Evolutionary conservation across 2,113 vertebrate species (phyloP).

Genomic region (Gallinago jamesoni): DNA sequence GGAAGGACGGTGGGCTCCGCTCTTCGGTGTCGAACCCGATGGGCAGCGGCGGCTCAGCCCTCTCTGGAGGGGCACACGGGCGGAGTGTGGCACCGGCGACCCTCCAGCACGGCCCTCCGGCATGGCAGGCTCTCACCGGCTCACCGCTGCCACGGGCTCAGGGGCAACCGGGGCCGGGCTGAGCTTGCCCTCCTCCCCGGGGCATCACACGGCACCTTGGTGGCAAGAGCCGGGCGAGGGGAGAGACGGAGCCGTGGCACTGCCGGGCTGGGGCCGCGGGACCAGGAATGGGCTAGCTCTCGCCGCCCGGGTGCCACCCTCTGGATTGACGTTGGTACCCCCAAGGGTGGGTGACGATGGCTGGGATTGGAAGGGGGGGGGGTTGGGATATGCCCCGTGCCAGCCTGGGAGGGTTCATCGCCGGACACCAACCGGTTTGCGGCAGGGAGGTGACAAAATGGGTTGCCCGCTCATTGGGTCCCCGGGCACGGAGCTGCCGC

Average conservation of each 20-base stretch:
- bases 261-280: neutral
- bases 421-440: neutral
- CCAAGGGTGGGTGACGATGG: neutral
- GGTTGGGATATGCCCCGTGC: neutral
- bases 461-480: constrained; percentile 3
- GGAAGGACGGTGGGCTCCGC: neutral
- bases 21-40: accelerated
- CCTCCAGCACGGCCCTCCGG: accelerated
- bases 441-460: neutral
- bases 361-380: neutral
- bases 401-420: neutral
- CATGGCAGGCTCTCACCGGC: neutral
- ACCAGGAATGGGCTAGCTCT: neutral
- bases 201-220: neutral
- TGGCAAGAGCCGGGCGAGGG: neutral
- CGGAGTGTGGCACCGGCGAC: neutral
- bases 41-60: neutral
- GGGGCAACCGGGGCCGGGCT: neutral
- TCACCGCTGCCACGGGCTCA: accelerated
- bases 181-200: accelerated
- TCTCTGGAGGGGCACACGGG: neutral
- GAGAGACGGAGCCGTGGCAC: neutral
- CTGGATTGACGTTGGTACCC: constrained; percentile 4
- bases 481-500: neutral
- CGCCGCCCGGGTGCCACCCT: neutral